Evolutionary conservation across 2,797 vertebrate genomes (phyloP), one percentile per base, ranked within the genome.

Genomic region (Syngnathus rostellatus): DNA sequence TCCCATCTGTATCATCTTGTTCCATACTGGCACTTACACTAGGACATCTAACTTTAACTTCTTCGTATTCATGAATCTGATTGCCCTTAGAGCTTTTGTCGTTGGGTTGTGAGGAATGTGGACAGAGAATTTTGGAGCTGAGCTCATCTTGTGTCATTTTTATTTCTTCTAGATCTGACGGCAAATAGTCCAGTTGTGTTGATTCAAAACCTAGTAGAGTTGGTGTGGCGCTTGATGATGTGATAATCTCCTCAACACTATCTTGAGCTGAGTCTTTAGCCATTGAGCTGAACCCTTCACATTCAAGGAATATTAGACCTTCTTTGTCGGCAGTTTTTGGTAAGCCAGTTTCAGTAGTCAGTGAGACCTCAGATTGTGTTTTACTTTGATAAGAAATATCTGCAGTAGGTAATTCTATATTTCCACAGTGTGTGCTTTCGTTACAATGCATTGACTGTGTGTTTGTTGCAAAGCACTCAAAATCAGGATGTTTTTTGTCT

Each of bases 141-240:
- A 82, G 82, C 58, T 38, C 63, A 57, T 37, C 6, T 37, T 57
- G 25, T 8, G 50, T 51, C n/a, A 51, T 21, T 48, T 83, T 81
- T 64, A 85, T 79, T 41, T 83, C 74, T 69, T 84, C 71, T 45
- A 82, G 69, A 67, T 86, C 79, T 62, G 76, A 81, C 31, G 83
- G 60, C 6, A 84, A 71, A 58, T 80, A 76, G 53, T 86, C 80
- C 72, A 85, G 79, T 64, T 81, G 76, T 70, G 77, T 75, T 9
- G 81, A 85, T 17, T 59, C 68, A 66, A 74, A 79, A 39, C 19
- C 68, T 46, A 74, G 63, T 63, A 72, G 38, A 60, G 71, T 57
- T 69, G 70, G 48, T 43, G 59, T 70, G 19, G 79, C 72, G 25
- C 81, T 67, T 23, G 69, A 55, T 12, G 74, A 73, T 41, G 67